phyloP scores from a whole-genome alignment of 2,888 invertebrate species.

The Cyrtodaria siliqua region DNA sequence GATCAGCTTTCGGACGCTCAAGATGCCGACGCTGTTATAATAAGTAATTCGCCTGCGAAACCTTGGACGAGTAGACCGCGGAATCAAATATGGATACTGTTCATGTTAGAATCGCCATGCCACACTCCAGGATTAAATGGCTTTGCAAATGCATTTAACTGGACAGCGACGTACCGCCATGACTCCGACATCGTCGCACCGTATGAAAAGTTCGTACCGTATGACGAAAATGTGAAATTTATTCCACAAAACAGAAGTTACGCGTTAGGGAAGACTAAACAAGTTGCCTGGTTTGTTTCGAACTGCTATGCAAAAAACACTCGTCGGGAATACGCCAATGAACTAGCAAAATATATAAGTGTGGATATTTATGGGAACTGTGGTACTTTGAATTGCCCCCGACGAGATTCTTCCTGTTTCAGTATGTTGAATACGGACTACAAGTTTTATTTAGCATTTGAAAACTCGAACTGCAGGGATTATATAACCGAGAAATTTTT shows the following conservation, averaged over 20 bases:
- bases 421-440: constrained; percentile 96
- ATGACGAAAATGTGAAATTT: constrained; percentile 90
- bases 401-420: constrained; percentile 92
- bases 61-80: constrained; percentile 79
- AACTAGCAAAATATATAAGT: constrained; percentile 94
- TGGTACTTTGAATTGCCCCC: constrained; percentile 86
- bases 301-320: constrained; percentile 98
- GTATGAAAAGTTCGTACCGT: constrained; percentile 97
- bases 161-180: constrained; percentile 98
- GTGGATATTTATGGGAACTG: constrained; percentile 86
- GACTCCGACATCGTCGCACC: constrained; percentile 99
- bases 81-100: constrained; percentile 93
- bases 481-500: constrained; percentile 99
- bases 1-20: constrained; percentile 91
- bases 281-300: constrained; percentile 99
- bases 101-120: constrained; percentile 97
- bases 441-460: constrained; percentile 98
- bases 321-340: constrained; percentile 93
- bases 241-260: constrained; percentile 78
- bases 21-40: constrained; percentile 94
- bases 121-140: constrained; percentile 94
- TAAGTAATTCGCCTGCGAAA: constrained; percentile 87
- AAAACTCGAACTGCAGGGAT: constrained; percentile 98
- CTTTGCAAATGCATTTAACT: constrained; percentile 94
- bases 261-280: constrained; percentile 95